A percentile compares a stretch with the other conserved stretches of the same genome.
phyloP scores from a whole-genome alignment of 2,113 vertebrate species.

The Macrotis lagotis region DNA sequence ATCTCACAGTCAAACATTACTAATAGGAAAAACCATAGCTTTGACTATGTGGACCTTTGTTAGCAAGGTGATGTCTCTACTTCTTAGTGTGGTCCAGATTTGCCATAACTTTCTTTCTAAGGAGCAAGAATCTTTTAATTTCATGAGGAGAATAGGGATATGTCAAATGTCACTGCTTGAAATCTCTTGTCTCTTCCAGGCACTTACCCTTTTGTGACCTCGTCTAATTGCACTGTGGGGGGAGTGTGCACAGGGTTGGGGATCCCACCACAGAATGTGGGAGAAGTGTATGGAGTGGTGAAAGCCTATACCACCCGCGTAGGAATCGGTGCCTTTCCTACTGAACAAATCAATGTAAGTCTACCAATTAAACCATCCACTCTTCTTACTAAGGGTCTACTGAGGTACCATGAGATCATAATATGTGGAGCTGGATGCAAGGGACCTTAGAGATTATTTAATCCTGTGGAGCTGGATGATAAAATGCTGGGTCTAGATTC shows the following conservation, averaged over 20 bases:
- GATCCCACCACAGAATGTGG: conserved; percentile 93
- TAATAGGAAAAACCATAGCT: neutral
- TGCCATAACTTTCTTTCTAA: neutral
- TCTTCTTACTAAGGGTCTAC: neutral
- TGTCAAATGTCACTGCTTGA: neutral
- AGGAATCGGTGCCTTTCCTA: conserved; percentile 97
- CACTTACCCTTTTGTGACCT: conserved; percentile 98
- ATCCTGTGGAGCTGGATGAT: neutral
- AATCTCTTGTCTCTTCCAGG: conserved; percentile 82
- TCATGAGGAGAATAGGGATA: fast-evolving
- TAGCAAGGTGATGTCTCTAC: neutral
- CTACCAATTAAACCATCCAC: neutral
- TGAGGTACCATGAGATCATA: neutral
- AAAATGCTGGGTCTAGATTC: too few relatives aligned
- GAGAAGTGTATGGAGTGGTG: conserved; percentile 96
- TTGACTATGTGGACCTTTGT: neutral
- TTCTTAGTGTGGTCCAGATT: neutral
- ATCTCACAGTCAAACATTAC: neutral
- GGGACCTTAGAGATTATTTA: neutral
- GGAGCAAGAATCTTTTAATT: neutral
- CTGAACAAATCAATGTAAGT: conserved; percentile 97
- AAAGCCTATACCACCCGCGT: conserved; percentile 97
- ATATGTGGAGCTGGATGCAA: neutral
- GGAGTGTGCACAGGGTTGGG: conserved; percentile 96
- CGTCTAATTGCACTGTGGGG: conserved; percentile 97